phyloP scores from a whole-genome alignment of 2,888 invertebrate genomes.

The Notodonta dromedarius region DNA sequence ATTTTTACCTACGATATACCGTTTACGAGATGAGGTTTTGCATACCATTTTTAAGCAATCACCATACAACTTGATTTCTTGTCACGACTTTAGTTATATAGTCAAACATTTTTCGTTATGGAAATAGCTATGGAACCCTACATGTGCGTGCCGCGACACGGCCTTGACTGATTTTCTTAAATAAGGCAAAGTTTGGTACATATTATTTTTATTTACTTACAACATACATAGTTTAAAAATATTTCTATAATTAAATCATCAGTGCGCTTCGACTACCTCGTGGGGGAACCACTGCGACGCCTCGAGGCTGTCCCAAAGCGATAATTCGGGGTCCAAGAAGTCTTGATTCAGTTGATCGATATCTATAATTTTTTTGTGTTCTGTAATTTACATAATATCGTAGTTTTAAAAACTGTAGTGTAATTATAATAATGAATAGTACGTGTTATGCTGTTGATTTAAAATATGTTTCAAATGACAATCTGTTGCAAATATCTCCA shows the following conservation, averaged over 20 bases:
- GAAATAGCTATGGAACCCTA: too few relatives aligned
- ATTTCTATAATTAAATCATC: conserved; percentile 6
- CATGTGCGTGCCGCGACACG: too few relatives aligned
- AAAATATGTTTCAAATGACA: too few relatives aligned
- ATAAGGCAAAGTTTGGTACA: not conserved
- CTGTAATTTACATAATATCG: conserved; percentile 68
- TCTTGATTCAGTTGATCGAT: conserved; percentile 91
- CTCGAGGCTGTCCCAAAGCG: conserved; percentile 92
- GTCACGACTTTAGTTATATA: too few relatives aligned
- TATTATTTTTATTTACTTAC: not conserved
- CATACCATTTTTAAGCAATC: too few relatives aligned
- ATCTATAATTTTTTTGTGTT: conserved; percentile 90
- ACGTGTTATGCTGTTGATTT: too few relatives aligned
- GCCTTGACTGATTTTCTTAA: not conserved
- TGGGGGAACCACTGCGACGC: conserved; percentile 93
- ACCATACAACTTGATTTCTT: too few relatives aligned
- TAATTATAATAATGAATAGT: not conserved
- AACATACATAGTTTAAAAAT: not conserved
- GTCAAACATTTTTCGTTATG: too few relatives aligned
- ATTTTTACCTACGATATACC: too few relatives aligned
- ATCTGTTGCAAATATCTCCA: too few relatives aligned
- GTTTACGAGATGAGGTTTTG: too few relatives aligned
- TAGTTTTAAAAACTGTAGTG: not conserved
- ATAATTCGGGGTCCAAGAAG: conserved; percentile 89
- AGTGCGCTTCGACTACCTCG: conserved; percentile 86